A percentile compares a stretch with the other conserved stretches of the same genome.
These are phyloP conservation scores for Leptopilina drosophilae DNA, from an alignment of 2,888 invertebrate species.

Conservation along the genomic window DNA sequence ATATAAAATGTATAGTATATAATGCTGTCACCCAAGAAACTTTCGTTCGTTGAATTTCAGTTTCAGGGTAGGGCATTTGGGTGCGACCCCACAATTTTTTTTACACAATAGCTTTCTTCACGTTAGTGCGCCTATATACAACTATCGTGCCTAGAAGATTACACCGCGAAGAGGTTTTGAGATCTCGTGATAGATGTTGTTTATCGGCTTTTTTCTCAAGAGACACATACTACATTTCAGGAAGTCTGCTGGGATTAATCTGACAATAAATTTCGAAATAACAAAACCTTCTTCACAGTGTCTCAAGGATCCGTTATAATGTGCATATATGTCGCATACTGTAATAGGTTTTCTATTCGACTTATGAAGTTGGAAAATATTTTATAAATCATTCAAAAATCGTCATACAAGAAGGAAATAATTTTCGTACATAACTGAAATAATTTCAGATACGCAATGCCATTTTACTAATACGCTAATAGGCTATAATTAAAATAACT, in stretches of 20 bases:
- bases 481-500: no score
- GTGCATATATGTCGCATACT: not conserved
- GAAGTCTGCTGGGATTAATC: not conserved
- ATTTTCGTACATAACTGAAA: no score
- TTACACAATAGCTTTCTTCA: conserved; percentile 53
- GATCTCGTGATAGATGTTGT: conserved; percentile 36
- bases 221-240: not conserved
- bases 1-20: no score
- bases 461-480: no score
- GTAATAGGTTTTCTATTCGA: no score
- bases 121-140: conserved; percentile 33
- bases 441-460: no score
- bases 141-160: conserved; percentile 40
- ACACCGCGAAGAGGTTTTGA: conserved; percentile 35
- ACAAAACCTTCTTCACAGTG: not conserved
- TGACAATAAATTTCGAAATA: conserved; percentile 1
- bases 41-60: conserved; percentile 30
- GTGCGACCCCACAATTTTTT: conserved; percentile 53
- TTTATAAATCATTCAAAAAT: no score
- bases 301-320: not conserved
- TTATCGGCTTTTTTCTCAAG: conserved; percentile 3
- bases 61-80: conserved; percentile 39
- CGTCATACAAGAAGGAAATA: no score
- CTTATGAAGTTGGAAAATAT: no score
- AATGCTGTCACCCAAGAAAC: conserved; percentile 16